These are phyloP conservation scores for Agrochola circellaris DNA, from an alignment of 2,888 invertebrate genomes.

Conservation along the genomic window DNA sequence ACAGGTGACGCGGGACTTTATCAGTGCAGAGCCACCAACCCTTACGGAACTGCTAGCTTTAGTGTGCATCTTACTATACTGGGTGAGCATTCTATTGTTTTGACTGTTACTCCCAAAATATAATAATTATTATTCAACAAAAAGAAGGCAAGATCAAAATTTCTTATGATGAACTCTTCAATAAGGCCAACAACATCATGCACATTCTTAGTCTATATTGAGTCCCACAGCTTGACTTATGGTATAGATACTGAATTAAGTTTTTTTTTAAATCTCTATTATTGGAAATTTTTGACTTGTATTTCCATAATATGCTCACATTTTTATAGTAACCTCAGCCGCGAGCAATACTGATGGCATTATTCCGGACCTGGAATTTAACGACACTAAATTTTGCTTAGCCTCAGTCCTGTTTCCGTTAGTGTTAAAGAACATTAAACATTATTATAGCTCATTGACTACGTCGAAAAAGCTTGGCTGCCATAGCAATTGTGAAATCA, in stretches of 20 bases:
- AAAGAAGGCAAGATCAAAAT: too few species aligned
- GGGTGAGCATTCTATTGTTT: conserved; percentile 73
- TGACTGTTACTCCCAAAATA: too few species aligned
- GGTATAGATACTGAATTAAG: not conserved
- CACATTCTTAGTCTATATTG: not conserved
- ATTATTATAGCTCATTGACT: not conserved
- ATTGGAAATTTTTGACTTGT: not conserved
- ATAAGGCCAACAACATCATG: not conserved
- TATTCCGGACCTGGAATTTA: not conserved
- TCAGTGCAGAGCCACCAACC: conserved; percentile 86
- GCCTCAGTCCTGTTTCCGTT: not conserved
- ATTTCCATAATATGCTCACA: not conserved
- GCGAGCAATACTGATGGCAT: not conserved
- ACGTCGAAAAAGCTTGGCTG: not conserved
- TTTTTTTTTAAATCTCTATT: not conserved
- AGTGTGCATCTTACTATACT: conserved; percentile 83
- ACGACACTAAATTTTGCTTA: not conserved
- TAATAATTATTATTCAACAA: not conserved
- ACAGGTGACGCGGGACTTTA: conserved; percentile 85
- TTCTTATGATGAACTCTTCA: not conserved
- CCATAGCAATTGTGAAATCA: not conserved
- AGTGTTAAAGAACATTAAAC: not conserved
- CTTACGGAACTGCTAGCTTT: conserved; percentile 83
- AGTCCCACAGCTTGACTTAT: not conserved
- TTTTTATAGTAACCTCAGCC: not conserved